phyloP scores from a whole-genome alignment of 1,140 invertebrate genomes.

The Augochlora pura region DNA sequence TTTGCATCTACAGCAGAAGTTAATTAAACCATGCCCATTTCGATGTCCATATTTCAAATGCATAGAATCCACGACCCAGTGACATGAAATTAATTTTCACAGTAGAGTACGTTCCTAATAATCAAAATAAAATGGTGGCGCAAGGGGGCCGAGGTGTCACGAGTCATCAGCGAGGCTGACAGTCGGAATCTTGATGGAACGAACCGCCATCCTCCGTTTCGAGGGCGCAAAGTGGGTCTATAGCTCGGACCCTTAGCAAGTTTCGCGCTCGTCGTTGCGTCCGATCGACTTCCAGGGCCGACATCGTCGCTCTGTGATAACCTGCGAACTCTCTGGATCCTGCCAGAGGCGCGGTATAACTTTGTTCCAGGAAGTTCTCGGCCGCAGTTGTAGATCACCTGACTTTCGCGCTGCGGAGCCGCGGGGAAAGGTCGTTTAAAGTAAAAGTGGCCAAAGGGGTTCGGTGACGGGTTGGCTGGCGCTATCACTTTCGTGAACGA shows the following conservation, averaged over 20 bases:
- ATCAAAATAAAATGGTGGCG: too few relatives aligned
- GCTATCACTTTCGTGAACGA: conserved; percentile 4
- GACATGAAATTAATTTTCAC: too few relatives aligned
- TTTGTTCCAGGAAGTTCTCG: conserved; percentile 40
- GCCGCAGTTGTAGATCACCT: conserved; percentile 33
- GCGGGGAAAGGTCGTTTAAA: conserved; percentile 39
- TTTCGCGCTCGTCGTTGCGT: conserved; percentile 7
- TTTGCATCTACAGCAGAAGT: too few relatives aligned
- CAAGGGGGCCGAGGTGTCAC: too few relatives aligned
- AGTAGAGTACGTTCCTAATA: too few relatives aligned
- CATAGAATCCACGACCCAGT: too few relatives aligned
- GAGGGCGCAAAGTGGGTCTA: background rate
- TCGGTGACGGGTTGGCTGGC: background rate
- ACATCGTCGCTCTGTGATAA: conserved; percentile 25
- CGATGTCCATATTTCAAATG: too few relatives aligned
- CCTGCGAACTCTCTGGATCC: conserved; percentile 33
- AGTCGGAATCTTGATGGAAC: background rate
- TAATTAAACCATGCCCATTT: too few relatives aligned
- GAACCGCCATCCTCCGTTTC: background rate
- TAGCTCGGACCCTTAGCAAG: conserved; percentile 1
- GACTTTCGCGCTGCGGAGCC: conserved; percentile 12
- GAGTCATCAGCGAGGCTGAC: background rate
- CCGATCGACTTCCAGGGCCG: conserved; percentile 33
- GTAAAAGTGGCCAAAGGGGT: conserved; percentile 33
- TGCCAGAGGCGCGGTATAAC: conserved; percentile 17